phyloP scores from a whole-genome alignment of 2,888 invertebrate genomes.

The Schizotus pectinicornis region DNA sequence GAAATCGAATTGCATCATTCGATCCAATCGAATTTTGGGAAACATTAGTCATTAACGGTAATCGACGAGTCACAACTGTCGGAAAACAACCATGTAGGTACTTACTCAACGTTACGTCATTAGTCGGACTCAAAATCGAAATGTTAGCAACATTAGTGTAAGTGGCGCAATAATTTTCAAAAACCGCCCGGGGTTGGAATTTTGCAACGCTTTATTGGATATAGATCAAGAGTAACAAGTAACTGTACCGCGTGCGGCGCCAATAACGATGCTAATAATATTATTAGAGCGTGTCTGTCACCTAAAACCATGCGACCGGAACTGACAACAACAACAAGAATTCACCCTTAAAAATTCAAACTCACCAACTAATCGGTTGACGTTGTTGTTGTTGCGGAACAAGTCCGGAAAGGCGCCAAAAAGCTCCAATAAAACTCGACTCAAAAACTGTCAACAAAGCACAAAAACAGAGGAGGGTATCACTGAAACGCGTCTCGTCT shows the following conservation, averaged over 20 bases:
- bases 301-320: slow-evolving; percentile 31
- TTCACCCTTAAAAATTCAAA: slow-evolving; percentile 6
- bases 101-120: slow-evolving; percentile 31
- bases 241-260: slow-evolving; percentile 44
- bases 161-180: background rate
- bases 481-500: slow-evolving; percentile 11
- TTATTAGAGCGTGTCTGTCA: slow-evolving; percentile 49
- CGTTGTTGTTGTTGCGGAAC: background rate
- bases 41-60: background rate
- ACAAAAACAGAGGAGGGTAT: slow-evolving; percentile 16
- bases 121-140: slow-evolving; percentile 8
- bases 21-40: background rate
- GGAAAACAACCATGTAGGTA: slow-evolving; percentile 16
- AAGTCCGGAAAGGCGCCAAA: background rate
- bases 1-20: background rate
- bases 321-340: slow-evolving; percentile 21
- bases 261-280: slow-evolving; percentile 36
- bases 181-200: background rate
- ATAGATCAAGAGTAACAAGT: slow-evolving; percentile 40
- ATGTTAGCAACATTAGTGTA: background rate
- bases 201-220: slow-evolving; percentile 12
- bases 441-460: slow-evolving; percentile 22
- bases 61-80: background rate
- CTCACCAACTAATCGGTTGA: slow-evolving; percentile 35
- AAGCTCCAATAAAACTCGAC: slow-evolving; percentile 3